Base-by-base conservation (phyloP, 2,797 vertebrate species). In the Gymnothorax javanicus region DNA sequence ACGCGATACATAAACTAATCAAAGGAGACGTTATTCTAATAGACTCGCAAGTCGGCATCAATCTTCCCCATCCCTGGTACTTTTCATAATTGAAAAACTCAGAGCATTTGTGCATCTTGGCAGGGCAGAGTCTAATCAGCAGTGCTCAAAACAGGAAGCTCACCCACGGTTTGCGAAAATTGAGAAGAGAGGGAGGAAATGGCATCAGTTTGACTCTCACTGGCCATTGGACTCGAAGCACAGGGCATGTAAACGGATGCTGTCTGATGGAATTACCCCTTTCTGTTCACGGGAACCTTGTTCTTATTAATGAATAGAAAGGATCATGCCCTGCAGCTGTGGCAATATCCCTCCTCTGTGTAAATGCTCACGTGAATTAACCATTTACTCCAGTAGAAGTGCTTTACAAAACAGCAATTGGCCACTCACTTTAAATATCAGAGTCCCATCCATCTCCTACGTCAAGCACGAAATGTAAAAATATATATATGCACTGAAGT, bases 241-340 rank as follows among this genome's bases (percentile, higher is more conserved):
- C 83, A 23, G 83, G 15, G 33, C 62, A 20, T 50, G 8, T 20
- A 1, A 56, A 12, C 77, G 43, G 57, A 84, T 67, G 59, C 27
- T 84, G 56, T 33, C 17, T 64, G 60, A 33, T 25, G 25, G 82
- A 6, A 84, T 84, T 64, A 60, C n/a, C 56, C 13, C 13, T 20
- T 0, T 7, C 15, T 67, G 58, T 84, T 60, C 77, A 56, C 43
- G 4, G 83, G 83, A 84, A 25, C 58, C 60, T 67, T 52, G 59
- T 15, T 50, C 58, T 23, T 84, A 50, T 84, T 64, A 60, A 64
- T 84, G 58, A 67, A 33, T 60, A 67, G 27, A 50, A 67, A 84
- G 52, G 11, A 50, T 43, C 82, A 27, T 13, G 8, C 82, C 82
- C 56, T 12, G 77, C 50, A 56, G 77, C 77, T 11, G 7, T n/a